Base-by-base conservation (phyloP, 2,797 vertebrate species). In the Phataginus tricuspis region DNA sequence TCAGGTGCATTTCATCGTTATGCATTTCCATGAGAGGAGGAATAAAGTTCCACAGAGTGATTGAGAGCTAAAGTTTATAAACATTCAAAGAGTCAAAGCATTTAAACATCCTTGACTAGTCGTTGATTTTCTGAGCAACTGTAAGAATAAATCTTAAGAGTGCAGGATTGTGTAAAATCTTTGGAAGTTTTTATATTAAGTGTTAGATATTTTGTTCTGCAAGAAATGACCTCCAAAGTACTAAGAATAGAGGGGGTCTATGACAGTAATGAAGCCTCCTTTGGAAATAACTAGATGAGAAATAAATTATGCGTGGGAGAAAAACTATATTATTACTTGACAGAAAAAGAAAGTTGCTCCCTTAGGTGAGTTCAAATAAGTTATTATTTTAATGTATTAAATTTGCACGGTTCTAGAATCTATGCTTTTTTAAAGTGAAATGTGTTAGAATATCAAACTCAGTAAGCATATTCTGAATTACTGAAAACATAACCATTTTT, bases 331-430 rank as follows among this genome's bases (percentile, higher is more conserved):
- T 86, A 79, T 55, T 63, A 82, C 31, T 14, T 39, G 90, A 78
- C 42, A 86, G 64, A 69, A 95, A 95, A 77, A 84, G 16, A 45
- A 69, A 37, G 4, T 88, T 89, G 29, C 74, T 90, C 90, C 92
- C 72, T 66, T 55, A 74, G 37, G 57, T 93, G 86, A 89, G 45
- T 79, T 77, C 63, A 72, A 83, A 83, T 91, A 34, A 77, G 27
- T 79, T 97, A 63, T 42, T 86, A 29, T 88, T 92, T 95, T 90
- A 85, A 96, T 79, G 21, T 82, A 89, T 74, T 82, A 31, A 75
- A 71, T 82, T 25, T 39, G 14, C 59, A 19, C 45, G 13, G 7
- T 77, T 75, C 94, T 93, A 78, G 88, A 78, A 89, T 91, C 23
- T 86, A 31, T 31, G 45, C 45, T 57, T 95, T 82, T 74, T 29